These are phyloP conservation scores for Odocoileus hemionus DNA, from an alignment of 2,113 vertebrate species.

Conservation along the genomic window DNA sequence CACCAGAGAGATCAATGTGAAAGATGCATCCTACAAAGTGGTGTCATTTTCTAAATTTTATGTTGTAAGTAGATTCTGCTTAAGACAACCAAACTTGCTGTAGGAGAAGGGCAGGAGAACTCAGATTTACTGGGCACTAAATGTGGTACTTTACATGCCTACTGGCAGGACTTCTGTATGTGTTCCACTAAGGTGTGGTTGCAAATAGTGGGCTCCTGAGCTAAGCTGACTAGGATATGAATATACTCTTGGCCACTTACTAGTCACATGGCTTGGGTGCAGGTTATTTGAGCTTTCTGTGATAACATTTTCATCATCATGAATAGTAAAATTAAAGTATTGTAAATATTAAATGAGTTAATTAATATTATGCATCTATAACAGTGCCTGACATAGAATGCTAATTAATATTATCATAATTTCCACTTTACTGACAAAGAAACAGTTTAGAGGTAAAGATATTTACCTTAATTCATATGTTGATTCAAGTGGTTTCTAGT, in stretches of 20 bases:
- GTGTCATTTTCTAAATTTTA: conserved; percentile 34
- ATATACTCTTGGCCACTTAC: background rate
- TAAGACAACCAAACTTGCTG: background rate
- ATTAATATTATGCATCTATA: background rate
- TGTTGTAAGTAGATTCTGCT: background rate
- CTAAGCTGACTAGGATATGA: background rate
- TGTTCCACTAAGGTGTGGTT: background rate
- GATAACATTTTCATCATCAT: background rate
- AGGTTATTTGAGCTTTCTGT: background rate
- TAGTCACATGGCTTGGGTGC: background rate
- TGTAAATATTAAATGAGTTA: background rate
- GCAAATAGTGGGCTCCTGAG: background rate
- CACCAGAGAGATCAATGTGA: background rate
- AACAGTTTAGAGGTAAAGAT: background rate
- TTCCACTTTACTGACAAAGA: background rate
- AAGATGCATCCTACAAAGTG: background rate
- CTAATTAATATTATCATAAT: background rate
- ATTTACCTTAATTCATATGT: background rate
- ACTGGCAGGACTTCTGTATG: background rate
- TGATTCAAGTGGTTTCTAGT: background rate
- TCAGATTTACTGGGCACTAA: background rate
- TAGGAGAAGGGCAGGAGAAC: background rate
- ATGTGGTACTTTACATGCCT: background rate
- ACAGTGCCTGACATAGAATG: background rate
- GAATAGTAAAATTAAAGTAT: background rate